Percentiles rank a stretch among this genome's conserved stretches.
These are phyloP conservation scores for Monomorium pharaonis DNA, from an alignment of 1,140 invertebrate species.

Conservation along the genomic window DNA sequence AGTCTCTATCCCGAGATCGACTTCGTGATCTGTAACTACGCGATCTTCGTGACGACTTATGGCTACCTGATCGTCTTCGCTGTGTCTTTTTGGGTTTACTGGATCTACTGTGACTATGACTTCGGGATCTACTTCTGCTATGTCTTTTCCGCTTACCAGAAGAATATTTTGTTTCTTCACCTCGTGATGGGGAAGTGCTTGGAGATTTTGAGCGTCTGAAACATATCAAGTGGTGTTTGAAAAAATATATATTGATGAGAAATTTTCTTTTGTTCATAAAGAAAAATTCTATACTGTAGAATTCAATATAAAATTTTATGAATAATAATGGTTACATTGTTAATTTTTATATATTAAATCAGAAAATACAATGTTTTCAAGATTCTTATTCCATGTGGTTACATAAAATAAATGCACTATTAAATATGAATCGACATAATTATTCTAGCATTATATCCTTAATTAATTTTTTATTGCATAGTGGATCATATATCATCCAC, in stretches of 20 bases:
- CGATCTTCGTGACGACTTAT: constrained; percentile 84
- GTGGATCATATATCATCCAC: too few relatives aligned
- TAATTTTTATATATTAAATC: neutral
- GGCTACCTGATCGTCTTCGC: constrained; percentile 83
- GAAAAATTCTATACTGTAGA: neutral
- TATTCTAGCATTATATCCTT: neutral
- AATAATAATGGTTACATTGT: neutral
- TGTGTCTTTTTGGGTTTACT: constrained; percentile 83
- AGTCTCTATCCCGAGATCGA: constrained; percentile 84
- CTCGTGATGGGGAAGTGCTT: constrained; percentile 78
- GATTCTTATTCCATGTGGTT: neutral
- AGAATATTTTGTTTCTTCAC: constrained; percentile 81
- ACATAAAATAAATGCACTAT: neutral
- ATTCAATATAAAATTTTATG: neutral
- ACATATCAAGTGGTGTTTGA: constrained; percentile 39
- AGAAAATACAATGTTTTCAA: neutral
- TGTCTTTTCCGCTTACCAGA: constrained; percentile 83
- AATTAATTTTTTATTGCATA: too few relatives aligned
- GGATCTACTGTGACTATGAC: constrained; percentile 84
- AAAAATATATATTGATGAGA: constrained; percentile 41
- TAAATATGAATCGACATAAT: neutral
- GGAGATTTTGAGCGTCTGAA: constrained; percentile 81
- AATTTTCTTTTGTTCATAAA: neutral
- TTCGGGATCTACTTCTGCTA: constrained; percentile 85
- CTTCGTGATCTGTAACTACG: constrained; percentile 85